These are phyloP conservation scores for Melikaiella ostensackeni DNA, from an alignment of 2,888 invertebrate genomes.

Conservation along the genomic window DNA sequence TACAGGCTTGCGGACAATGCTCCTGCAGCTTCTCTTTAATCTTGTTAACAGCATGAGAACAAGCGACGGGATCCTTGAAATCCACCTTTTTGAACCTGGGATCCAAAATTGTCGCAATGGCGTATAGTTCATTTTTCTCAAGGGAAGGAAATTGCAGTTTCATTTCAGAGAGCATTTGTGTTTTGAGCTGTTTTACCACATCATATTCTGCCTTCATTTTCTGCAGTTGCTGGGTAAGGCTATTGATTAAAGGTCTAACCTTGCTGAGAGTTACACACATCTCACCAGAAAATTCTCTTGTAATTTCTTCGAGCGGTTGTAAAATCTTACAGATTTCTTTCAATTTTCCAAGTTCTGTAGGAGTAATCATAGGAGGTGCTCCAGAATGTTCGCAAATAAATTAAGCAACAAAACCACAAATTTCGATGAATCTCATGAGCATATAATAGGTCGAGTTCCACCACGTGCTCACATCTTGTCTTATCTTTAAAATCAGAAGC, in stretches of 20 bases:
- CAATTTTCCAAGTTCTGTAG: too few species aligned
- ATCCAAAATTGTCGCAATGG: not conserved
- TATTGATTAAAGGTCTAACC: not conserved
- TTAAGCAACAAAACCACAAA: too few species aligned
- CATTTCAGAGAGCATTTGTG: not conserved
- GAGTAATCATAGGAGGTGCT: too few species aligned
- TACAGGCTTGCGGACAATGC: not conserved
- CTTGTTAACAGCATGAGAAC: not conserved
- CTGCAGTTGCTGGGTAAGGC: not conserved
- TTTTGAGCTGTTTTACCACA: not conserved
- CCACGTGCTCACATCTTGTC: not conserved
- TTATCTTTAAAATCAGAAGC: not conserved
- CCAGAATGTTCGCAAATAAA: too few species aligned
- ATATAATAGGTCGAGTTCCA: too few species aligned
- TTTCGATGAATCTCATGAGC: too few species aligned
- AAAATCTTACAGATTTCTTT: too few species aligned
- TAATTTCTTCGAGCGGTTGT: not conserved
- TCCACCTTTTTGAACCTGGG: not conserved
- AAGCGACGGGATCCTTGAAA: not conserved
- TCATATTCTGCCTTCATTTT: not conserved
- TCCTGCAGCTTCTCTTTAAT: not conserved
- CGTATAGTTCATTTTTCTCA: not conserved
- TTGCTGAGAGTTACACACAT: not conserved
- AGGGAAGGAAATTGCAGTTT: not conserved
- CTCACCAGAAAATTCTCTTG: not conserved